phyloP scores from a whole-genome alignment of 35 echinoderm and acorn worm genomes.

The Patiria miniata region DNA sequence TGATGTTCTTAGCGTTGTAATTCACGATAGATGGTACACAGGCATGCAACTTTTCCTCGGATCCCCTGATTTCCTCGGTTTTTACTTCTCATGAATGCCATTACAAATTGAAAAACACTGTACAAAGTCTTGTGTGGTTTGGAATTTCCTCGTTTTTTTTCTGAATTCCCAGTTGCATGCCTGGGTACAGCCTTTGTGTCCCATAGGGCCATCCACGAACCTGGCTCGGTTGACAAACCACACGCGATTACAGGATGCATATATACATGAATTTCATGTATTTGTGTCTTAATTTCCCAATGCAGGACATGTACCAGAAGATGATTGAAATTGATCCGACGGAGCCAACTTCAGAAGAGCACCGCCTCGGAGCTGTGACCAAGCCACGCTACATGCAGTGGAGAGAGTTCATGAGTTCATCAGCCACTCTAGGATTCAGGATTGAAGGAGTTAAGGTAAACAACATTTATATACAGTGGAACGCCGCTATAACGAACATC shows the following conservation, averaged over 20 bases:
- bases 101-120: no score
- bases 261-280: background rate
- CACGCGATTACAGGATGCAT: background rate
- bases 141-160: no score
- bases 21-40: no score
- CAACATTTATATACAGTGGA: background rate
- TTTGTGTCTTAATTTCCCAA: background rate
- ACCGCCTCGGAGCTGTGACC: constrained; percentile 69
- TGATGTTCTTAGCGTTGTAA: no score
- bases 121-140: no score
- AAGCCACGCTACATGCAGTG: constrained; percentile 99
- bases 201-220: no score
- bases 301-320: constrained; percentile 96
- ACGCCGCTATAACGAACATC: no score
- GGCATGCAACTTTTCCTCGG: no score
- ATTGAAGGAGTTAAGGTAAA: constrained; percentile 98
- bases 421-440: constrained; percentile 91
- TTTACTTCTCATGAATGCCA: no score
- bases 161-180: no score
- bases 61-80: no score
- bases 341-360: constrained; percentile 83
- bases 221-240: background rate
- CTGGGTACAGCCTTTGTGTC: no score
- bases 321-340: constrained; percentile 95
- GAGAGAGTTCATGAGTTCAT: constrained; percentile 96